Conservation (phyloP, 2,797 vertebrate species). For the Protonibea diacanthus region DNA sequence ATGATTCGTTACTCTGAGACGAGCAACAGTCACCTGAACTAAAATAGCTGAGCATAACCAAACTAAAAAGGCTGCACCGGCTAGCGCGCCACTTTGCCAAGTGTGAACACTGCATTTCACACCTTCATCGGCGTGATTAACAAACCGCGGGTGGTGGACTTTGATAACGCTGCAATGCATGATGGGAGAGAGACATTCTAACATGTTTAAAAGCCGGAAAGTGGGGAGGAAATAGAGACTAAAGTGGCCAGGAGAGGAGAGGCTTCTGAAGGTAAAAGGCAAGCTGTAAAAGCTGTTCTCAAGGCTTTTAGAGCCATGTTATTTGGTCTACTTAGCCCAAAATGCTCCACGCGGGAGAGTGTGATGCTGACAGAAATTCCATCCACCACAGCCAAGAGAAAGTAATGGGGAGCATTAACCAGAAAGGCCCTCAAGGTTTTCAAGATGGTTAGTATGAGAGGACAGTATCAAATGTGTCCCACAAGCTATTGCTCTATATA, state of each 20-base stretch:
- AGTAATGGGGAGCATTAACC: constrained; percentile 74
- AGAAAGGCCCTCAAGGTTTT: constrained; percentile 72
- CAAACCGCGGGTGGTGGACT: constrained; percentile 71
- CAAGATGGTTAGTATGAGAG: constrained; percentile 60
- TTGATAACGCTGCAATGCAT: constrained; percentile 72
- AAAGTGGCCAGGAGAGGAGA: constrained; percentile 71
- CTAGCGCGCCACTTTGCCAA: constrained; percentile 40
- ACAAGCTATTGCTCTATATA: constrained; percentile 38
- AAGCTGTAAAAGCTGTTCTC: constrained; percentile 70
- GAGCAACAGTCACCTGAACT: constrained; percentile 28
- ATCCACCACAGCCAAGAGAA: constrained; percentile 55
- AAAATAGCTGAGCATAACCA: constrained; percentile 56
- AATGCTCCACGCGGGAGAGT: constrained; percentile 60
- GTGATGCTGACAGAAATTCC: constrained; percentile 61
- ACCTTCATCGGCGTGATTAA: constrained; percentile 74
- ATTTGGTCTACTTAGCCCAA: constrained; percentile 80
- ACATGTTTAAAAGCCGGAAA: constrained; percentile 74
- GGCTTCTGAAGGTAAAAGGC: constrained; percentile 72
- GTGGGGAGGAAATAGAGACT: constrained; percentile 73
- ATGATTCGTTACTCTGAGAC: constrained; percentile 24
- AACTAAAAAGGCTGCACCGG: constrained; percentile 44
- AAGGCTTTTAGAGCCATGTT: constrained; percentile 76
- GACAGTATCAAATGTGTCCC: constrained; percentile 47
- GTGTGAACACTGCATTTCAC: constrained; percentile 75
- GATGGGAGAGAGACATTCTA: constrained; percentile 71